Conservation (phyloP, 2,797 vertebrate genomes). For the Enteromius viviparus region DNA sequence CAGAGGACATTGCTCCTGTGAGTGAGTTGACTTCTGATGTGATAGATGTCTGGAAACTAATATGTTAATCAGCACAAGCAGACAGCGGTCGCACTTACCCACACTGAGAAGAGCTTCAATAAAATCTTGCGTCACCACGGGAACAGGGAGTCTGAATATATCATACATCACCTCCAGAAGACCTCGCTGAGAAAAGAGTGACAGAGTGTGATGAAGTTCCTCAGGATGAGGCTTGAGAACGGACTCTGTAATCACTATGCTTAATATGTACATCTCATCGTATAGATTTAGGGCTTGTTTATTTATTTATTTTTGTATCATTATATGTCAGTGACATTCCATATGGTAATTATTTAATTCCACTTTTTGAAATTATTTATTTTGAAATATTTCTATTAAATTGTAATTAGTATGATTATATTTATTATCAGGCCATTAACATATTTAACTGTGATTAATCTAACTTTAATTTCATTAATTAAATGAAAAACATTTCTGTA, state of each 20-base stretch:
- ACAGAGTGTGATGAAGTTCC: not conserved
- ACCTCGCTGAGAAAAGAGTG: conserved; percentile 79
- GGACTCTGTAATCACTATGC: not conserved
- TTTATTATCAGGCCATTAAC: not conserved
- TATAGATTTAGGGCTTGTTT: not conserved
- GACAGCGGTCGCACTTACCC: conserved; percentile 77
- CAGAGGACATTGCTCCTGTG: not conserved
- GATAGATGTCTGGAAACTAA: conserved; percentile 11
- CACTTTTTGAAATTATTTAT: not conserved
- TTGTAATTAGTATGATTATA: not conserved
- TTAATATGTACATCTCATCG: not conserved
- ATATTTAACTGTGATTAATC: not conserved
- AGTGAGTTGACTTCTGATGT: conserved; percentile 3
- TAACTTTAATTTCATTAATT: not conserved
- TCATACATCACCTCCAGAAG: conserved; percentile 96
- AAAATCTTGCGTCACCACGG: conserved; percentile 92
- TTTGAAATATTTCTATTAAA: not conserved
- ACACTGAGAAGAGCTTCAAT: conserved; percentile 94
- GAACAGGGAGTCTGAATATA: conserved; percentile 95
- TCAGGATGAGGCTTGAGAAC: not conserved
- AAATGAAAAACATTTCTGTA: not conserved
- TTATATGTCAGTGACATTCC: not conserved
- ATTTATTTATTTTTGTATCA: no score
- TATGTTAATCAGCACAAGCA: not conserved
- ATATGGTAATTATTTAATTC: not conserved